phyloP scores from a whole-genome alignment of 1,140 invertebrate genomes.

The Thaumetopoea pityocampa region DNA sequence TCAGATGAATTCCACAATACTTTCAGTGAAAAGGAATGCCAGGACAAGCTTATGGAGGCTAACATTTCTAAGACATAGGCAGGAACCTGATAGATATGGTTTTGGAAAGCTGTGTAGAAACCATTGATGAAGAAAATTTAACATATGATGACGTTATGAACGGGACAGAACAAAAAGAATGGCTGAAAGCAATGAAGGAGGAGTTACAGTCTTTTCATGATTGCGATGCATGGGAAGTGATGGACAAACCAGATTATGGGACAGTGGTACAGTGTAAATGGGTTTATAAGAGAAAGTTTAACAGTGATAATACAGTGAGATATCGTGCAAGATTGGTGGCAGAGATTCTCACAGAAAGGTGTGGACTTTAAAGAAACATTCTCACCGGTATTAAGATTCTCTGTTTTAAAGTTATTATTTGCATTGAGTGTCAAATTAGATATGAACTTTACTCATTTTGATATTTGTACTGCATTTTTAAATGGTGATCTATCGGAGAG shows the following conservation, averaged over 20 bases:
- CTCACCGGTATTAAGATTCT: constrained; percentile 12
- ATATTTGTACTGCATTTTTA: constrained; percentile 11
- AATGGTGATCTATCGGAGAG: too few species aligned
- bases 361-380: constrained; percentile 18
- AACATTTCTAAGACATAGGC: background rate
- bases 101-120: background rate
- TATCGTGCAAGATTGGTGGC: constrained; percentile 9
- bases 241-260: constrained; percentile 29
- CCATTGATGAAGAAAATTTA: background rate
- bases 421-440: constrained; percentile 8
- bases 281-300: constrained; percentile 15
- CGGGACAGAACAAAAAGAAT: constrained; percentile 14
- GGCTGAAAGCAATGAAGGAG: constrained; percentile 28
- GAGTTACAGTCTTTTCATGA: constrained; percentile 35
- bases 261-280: constrained; percentile 23
- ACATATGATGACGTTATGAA: constrained; percentile 8
- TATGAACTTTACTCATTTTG: constrained; percentile 10
- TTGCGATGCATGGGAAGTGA: constrained; percentile 44
- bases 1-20: constrained; percentile 2
- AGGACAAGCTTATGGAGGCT: background rate
- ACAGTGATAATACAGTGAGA: constrained; percentile 10
- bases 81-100: background rate
- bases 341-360: constrained; percentile 6
- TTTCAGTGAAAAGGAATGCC: constrained; percentile 1
- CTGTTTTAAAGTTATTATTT: constrained; percentile 17